These are phyloP conservation scores for Lytechinus pictus DNA, from an alignment of 35 echinoderm and acorn worm species.

Conservation along the genomic window DNA sequence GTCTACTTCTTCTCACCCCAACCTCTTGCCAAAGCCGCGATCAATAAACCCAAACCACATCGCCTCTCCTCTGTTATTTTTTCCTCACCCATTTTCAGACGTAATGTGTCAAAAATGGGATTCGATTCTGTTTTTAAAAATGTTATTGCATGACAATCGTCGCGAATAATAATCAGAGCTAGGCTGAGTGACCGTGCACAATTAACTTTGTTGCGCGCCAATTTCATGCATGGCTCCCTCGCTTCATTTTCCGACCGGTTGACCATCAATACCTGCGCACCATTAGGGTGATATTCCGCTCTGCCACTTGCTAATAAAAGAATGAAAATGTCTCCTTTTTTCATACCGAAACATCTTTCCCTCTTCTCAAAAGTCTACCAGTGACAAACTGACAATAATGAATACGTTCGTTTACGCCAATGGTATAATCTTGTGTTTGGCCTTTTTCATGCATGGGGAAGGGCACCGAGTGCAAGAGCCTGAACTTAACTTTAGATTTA, in stretches of 20 bases:
- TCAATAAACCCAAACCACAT: slow-evolving; percentile 8
- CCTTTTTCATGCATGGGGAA: not conserved
- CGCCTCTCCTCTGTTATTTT: not conserved
- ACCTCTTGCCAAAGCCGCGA: not conserved
- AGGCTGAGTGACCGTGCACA: slow-evolving; percentile 26
- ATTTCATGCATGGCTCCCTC: slow-evolving; percentile 17
- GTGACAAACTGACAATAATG: not conserved
- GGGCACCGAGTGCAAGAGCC: not conserved
- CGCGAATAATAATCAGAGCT: slow-evolving; percentile 32
- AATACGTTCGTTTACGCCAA: not conserved
- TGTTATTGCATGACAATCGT: slow-evolving; percentile 37
- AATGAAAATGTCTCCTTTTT: not conserved
- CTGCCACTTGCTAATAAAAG: slow-evolving; percentile 46
- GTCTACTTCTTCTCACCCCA: not conserved
- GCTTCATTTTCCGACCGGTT: slow-evolving; percentile 46
- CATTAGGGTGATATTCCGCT: slow-evolving; percentile 9
- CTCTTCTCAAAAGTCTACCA: not conserved
- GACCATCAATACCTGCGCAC: not conserved
- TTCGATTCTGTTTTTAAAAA: slow-evolving; percentile 52
- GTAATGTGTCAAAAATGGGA: slow-evolving; percentile 39
- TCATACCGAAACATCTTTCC: not conserved
- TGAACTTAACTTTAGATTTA: too few relatives aligned
- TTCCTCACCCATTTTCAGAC: not conserved
- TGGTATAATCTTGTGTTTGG: not conserved
- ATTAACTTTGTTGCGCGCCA: slow-evolving; percentile 41